Evolutionary conservation across 2,113 vertebrate species (phyloP).

Genomic region (Grus americana): DNA sequence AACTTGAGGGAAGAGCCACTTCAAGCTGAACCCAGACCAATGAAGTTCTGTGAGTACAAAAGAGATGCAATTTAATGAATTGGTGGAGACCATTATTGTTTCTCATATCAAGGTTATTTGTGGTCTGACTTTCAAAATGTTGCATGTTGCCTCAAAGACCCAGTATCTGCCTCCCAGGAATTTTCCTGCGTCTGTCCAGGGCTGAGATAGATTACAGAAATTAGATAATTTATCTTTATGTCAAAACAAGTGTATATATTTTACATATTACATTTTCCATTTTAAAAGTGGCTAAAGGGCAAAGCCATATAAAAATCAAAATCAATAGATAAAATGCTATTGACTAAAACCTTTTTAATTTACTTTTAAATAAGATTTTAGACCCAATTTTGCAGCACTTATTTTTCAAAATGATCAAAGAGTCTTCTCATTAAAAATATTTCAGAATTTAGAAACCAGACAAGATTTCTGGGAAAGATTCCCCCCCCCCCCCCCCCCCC

Average conservation of each 20-base stretch:
- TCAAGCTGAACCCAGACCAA: neutral
- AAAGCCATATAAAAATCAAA: neutral
- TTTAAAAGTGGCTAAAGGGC: slow-evolving; percentile 34
- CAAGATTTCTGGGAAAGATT: neutral
- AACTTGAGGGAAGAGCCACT: neutral
- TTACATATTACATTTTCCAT: slow-evolving; percentile 46
- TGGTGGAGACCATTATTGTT: slow-evolving; percentile 7
- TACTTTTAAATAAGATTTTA: neutral
- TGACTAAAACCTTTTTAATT: neutral
- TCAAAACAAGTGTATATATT: slow-evolving; percentile 35
- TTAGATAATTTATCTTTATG: slow-evolving; percentile 54
- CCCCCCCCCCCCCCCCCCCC: too few relatives aligned
- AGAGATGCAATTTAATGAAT: slow-evolving; percentile 20
- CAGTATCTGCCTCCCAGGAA: slow-evolving; percentile 17
- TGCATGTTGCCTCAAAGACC: slow-evolving; percentile 6
- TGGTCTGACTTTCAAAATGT: slow-evolving; percentile 35
- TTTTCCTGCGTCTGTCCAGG: neutral
- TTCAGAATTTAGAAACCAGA: neutral
- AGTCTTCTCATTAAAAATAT: neutral
- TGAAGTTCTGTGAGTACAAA: neutral
- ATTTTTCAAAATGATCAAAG: neutral
- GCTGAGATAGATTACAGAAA: slow-evolving; percentile 48
- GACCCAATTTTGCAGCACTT: neutral
- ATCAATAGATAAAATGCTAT: neutral
- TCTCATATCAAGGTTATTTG: slow-evolving; percentile 23